These are phyloP conservation scores for Platyrinchus mystaceus DNA, from an alignment of 2,797 vertebrate species.

Conservation along the genomic window DNA sequence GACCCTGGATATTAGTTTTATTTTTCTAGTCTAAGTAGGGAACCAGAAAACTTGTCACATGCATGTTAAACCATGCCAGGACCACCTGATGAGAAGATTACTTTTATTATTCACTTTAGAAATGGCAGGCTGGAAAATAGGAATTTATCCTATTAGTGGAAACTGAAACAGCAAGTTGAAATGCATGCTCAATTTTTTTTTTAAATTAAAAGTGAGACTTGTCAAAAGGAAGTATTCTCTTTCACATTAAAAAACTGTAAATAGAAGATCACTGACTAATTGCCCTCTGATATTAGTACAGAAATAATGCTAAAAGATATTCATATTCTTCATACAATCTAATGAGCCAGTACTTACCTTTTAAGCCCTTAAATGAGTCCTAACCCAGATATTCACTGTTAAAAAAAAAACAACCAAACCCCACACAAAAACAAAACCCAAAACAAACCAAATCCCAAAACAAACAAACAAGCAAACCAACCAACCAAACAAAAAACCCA, in stretches of 20 bases:
- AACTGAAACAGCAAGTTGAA: background rate
- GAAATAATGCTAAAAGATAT: background rate
- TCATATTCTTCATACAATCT: background rate
- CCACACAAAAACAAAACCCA: no score
- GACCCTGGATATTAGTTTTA: background rate
- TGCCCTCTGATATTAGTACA: background rate
- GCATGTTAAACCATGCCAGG: accelerated
- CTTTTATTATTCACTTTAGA: background rate
- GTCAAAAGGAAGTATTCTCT: background rate
- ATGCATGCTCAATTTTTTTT: background rate
- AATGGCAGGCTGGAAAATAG: background rate
- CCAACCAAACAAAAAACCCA: no score
- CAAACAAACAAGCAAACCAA: no score
- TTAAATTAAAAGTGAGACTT: background rate
- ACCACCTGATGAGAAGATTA: background rate
- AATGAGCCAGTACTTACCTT: background rate
- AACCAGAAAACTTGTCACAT: background rate
- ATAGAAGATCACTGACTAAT: background rate
- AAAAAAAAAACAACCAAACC: background rate
- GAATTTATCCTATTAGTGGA: background rate
- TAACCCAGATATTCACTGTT: background rate
- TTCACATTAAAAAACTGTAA: background rate
- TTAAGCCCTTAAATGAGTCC: background rate
- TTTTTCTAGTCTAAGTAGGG: background rate
- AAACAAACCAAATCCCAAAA: no score